phyloP scores from a whole-genome alignment of 2,888 invertebrate genomes.

The Dasysyrphus albostriatus region DNA sequence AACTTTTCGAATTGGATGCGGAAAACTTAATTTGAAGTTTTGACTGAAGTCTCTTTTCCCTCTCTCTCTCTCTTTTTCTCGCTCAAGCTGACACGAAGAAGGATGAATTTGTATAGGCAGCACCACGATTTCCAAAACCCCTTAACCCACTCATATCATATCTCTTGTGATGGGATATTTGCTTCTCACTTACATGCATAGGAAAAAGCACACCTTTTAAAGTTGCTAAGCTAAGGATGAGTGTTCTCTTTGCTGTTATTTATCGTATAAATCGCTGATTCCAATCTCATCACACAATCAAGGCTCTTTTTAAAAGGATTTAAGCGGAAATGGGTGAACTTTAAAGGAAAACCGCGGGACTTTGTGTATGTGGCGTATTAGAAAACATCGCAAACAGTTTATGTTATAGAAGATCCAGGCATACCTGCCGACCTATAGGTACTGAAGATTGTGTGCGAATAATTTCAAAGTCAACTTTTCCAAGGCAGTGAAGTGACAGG shows the following conservation, averaged over 20 bases:
- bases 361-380: constrained; percentile 62
- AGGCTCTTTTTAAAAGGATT: constrained; percentile 39
- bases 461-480: constrained; percentile 64
- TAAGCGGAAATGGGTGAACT: constrained; percentile 56
- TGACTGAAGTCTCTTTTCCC: constrained; percentile 3
- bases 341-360: constrained; percentile 65
- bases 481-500: constrained; percentile 54
- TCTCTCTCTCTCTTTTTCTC: neutral
- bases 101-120: constrained; percentile 37
- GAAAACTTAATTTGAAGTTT: constrained; percentile 69
- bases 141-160: neutral
- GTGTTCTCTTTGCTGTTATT: constrained; percentile 51
- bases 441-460: constrained; percentile 15
- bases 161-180: constrained; percentile 35
- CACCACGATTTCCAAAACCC: neutral
- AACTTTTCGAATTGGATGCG: constrained; percentile 72
- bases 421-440: neutral
- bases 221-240: constrained; percentile 7
- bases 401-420: no score
- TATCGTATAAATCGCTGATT: constrained; percentile 62
- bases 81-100: constrained; percentile 9
- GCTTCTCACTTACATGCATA: neutral
- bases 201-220: constrained; percentile 19
- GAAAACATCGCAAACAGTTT: neutral
- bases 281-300: constrained; percentile 65